These are phyloP conservation scores for Argyrosomus regius DNA, from an alignment of 2,797 vertebrate genomes.

Conservation along the genomic window DNA sequence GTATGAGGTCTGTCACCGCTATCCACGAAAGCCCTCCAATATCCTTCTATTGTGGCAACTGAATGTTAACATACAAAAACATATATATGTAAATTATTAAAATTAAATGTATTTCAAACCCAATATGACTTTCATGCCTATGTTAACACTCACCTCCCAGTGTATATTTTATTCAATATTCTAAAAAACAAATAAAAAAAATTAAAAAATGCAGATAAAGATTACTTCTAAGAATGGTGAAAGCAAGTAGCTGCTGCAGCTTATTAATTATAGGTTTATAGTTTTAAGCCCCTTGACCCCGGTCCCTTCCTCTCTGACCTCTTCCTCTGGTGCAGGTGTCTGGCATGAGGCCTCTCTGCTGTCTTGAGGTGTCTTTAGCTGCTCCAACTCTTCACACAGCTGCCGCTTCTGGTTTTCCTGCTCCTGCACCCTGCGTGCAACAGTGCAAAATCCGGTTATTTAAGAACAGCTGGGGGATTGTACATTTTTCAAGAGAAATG, in stretches of 20 bases:
- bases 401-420: constrained; percentile 87
- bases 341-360: constrained; percentile 84
- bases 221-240: not conserved
- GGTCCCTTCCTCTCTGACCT: constrained; percentile 67
- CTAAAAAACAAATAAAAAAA: not conserved
- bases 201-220: not conserved
- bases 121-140: not conserved
- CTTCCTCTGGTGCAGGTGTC: constrained; percentile 76
- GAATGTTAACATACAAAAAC: constrained; percentile 15
- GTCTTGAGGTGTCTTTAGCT: constrained; percentile 80
- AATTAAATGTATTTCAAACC: not conserved
- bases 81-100: not conserved
- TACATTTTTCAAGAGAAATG: not conserved
- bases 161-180: not conserved
- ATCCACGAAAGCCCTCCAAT: constrained; percentile 17
- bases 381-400: constrained; percentile 84
- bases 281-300: not conserved
- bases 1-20: constrained; percentile 31
- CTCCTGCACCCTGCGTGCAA: constrained; percentile 84
- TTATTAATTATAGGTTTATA: not conserved
- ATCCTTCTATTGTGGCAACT: not conserved
- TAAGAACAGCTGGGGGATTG: not conserved
- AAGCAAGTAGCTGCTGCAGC: not conserved
- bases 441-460: not conserved
- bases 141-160: not conserved